Conservation (phyloP, 1,140 invertebrate species). For the Eriocheir sinensis region DNA sequence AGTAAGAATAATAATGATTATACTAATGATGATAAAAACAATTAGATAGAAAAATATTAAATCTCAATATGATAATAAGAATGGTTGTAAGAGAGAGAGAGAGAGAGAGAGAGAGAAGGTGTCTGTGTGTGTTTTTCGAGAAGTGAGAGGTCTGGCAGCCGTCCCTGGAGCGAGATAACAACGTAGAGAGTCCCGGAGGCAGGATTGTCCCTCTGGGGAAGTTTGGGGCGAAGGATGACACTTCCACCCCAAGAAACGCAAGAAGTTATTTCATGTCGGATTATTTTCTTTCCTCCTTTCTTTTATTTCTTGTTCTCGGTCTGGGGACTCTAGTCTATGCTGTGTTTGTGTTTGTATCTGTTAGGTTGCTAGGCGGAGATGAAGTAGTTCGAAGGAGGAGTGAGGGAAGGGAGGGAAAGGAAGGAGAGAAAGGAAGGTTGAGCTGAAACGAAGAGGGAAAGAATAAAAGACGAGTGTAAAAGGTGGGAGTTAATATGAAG, state of each 20-base stretch:
- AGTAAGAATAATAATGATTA: neutral
- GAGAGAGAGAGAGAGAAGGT: conserved; percentile 6
- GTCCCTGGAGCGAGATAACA: neutral
- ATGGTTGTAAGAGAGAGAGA: neutral
- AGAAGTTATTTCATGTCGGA: neutral
- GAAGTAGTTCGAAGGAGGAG: no score
- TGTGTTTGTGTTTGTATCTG: neutral
- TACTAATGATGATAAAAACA: neutral
- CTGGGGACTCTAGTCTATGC: no score
- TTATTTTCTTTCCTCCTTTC: neutral
- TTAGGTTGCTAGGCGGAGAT: no score
- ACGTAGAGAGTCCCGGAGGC: neutral
- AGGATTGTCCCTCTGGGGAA: neutral
- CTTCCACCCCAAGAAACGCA: conserved; percentile 11
- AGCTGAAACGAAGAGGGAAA: no score
- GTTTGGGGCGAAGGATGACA: neutral
- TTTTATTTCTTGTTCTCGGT: neutral
- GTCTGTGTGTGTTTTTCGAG: neutral
- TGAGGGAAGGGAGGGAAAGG: neutral
- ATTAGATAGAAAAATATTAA: neutral
- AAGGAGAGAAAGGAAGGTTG: no score
- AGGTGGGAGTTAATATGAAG: no score
- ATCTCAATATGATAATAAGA: neutral
- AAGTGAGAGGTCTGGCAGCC: neutral
- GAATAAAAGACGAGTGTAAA: no score